phyloP scores from a whole-genome alignment of 2,797 vertebrate genomes.

The Galagoides demidoff region DNA sequence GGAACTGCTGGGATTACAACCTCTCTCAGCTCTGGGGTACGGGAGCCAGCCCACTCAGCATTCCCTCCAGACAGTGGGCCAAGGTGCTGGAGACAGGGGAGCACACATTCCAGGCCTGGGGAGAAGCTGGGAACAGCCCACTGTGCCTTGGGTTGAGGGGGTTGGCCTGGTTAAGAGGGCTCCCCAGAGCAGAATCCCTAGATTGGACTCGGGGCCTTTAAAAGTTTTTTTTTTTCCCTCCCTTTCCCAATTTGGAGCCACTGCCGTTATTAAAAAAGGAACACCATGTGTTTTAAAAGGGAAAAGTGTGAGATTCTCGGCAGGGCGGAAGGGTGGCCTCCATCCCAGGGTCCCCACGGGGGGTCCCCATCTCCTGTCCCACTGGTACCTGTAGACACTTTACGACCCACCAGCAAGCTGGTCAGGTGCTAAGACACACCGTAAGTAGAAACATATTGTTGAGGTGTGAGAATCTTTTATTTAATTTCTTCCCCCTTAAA shows the following conservation, averaged over 20 bases:
- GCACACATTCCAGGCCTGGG: not conserved
- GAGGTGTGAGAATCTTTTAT: conserved; percentile 86
- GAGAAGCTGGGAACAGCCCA: conserved; percentile 7
- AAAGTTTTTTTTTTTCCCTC: conserved; percentile 50
- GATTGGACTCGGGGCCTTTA: conserved; percentile 68
- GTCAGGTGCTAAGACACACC: conserved; percentile 88
- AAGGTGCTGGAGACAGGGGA: not conserved
- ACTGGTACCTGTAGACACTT: conserved; percentile 83
- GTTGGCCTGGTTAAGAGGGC: not conserved
- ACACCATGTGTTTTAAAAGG: conserved; percentile 89
- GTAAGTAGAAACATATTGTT: conserved; percentile 88
- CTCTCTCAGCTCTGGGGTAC: not conserved
- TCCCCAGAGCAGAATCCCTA: conserved; percentile 42
- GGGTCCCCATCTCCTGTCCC: conserved; percentile 67
- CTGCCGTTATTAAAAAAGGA: conserved; percentile 80
- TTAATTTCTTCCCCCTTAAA: conserved; percentile 83
- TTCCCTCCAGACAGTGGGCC: conserved; percentile 9
- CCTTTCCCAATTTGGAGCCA: conserved; percentile 65
- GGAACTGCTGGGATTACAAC: not conserved
- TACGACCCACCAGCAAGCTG: conserved; percentile 81
- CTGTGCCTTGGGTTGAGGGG: not conserved
- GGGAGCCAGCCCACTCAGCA: not conserved
- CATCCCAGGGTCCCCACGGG: conserved; percentile 41
- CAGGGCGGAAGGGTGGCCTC: conserved; percentile 73
- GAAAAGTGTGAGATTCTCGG: conserved; percentile 88